Evolutionary conservation across 2,888 invertebrate genomes (phyloP).

Genomic region (Caenorhabditis uteleia): DNA sequence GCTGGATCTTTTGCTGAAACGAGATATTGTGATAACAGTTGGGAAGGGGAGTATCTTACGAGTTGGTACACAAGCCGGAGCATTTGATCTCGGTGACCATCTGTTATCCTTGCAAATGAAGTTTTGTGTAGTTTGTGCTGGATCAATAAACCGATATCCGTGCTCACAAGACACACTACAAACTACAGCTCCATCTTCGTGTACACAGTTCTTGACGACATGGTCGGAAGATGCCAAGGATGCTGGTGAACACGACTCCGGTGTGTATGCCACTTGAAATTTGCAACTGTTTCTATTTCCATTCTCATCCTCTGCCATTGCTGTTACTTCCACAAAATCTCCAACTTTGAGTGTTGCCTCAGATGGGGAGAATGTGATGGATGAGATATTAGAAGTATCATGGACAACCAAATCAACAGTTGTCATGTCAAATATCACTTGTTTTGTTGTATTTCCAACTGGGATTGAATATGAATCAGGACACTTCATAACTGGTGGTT

Average conservation of each 20-base stretch:
- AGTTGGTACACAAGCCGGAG: slow-evolving; percentile 93
- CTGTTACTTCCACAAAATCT: slow-evolving; percentile 53
- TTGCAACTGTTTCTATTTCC: slow-evolving; percentile 68
- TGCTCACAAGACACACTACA: slow-evolving; percentile 71
- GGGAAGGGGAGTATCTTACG: slow-evolving; percentile 75
- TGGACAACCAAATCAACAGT: slow-evolving; percentile 65
- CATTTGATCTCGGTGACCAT: slow-evolving; percentile 87
- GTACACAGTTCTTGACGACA: slow-evolving; percentile 73
- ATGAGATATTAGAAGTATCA: slow-evolving; percentile 67
- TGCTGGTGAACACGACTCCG: slow-evolving; percentile 83
- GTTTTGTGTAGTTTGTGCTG: slow-evolving; percentile 36
- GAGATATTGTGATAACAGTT: neutral
- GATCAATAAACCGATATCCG: slow-evolving; percentile 65
- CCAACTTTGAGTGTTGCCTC: slow-evolving; percentile 51
- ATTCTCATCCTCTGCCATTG: slow-evolving; percentile 61
- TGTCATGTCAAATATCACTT: slow-evolving; percentile 63
- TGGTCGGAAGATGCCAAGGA: slow-evolving; percentile 87
- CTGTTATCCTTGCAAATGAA: slow-evolving; percentile 73
- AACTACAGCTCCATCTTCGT: slow-evolving; percentile 77
- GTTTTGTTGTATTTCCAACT: slow-evolving; percentile 46
- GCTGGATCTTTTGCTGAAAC: slow-evolving; percentile 68
- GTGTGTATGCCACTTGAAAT: slow-evolving; percentile 69
- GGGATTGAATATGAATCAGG: slow-evolving; percentile 68
- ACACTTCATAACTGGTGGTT: slow-evolving; percentile 69
- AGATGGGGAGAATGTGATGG: slow-evolving; percentile 60